Base-by-base conservation (phyloP, 2,888 invertebrate species). In the Halocaridina rubra region DNA sequence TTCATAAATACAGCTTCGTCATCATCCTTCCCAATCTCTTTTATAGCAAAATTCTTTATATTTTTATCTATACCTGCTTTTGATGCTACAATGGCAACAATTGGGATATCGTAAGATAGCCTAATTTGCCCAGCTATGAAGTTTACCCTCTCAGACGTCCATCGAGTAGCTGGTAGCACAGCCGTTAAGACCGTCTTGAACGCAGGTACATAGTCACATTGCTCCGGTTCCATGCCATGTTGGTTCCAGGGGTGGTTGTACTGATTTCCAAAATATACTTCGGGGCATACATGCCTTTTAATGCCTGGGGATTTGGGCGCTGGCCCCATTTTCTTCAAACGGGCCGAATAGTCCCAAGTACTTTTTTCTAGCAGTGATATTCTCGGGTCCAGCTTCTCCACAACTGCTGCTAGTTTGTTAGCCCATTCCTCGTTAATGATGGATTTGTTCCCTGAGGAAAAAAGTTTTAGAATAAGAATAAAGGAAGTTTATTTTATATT, bases 1-100 rank as follows among this genome's bases (percentile, higher is more conserved):
- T 81, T 81, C 29, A 81, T 4, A 3, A 76, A 4, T 7, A 64
- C 33, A 19, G 64, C 77, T 10, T 77, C 77, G n/a, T n/a, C n/a
- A 33, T 3, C 2, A 16, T 33, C n/a, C 3, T 78, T 24, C 13
- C 13, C n/a, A 5, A n/a, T 22, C 29, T 27, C 7, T 16, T n/a
- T n/a, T n/a, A n/a, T n/a, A n/a, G 7, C 8, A 1, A 39, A 8
- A 8, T n/a, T 24, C 10, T 2, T 29, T 5, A 78, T 39, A 64
- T 29, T 33, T 7, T 22, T 10, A 19, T 27, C 13, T n/a, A 8
- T 1, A 10, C 13, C 7, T 22, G 27, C 30, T 19, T 7, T 19
- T 7, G 16, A 13, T 7, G 19, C 5, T 10, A 22, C n/a, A 27
- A 82, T 19, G 30, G 61, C 32, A 1, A 77, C 32, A 13, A 77